Evolutionary conservation across 2,888 invertebrate genomes (phyloP), one percentile per base, ranked within the genome.

Genomic region (Metallyticus violacea): DNA sequence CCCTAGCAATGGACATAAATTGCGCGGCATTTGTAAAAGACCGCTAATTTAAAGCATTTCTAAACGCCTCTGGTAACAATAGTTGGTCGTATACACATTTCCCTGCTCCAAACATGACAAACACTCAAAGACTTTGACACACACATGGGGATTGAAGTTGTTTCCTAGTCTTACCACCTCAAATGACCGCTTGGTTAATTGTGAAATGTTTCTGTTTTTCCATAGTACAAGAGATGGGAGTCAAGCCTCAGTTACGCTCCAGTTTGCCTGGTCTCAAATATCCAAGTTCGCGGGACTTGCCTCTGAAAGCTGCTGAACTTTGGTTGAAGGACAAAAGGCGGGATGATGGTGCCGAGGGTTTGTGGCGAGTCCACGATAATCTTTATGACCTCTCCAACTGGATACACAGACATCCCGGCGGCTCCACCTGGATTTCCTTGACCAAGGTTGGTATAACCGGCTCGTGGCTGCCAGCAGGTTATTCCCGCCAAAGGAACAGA

Each of bases 341-440:
- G 89, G 94, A 95, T 88, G 96, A 96, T 89, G 95, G 95, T 3
- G 95, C 96, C 0, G 96, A 96, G 90, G 94, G 94, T 22, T 91
- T 96, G 3, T 97, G 97, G 97, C 93, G 97, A 88, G 93, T 97
- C 26, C 93, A 95, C 89, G 93, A 97, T 91, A 92, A 93, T 79
- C 92, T 99, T 27, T 99, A 99, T 91, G 97, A 99, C 92, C 93
- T 99, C 27, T 95, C 95, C 0, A 93, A 94, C 26, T 99, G 98
- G 91, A 92, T 96, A 7, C 91, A 94, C 4, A 93, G 92, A 80
- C 99, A 99, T 93, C 99, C 99, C 0, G 98, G 98, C 76, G 97
- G 98, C 1, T 90, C 92, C 0, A 95, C 95, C 90, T 97, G 97
- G 97, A 90, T 97, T 6, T 88, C 88, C 79, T 85, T 90, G 15